phyloP scores from a whole-genome alignment of 1,140 invertebrate genomes.

The Hyles euphorbiae region DNA sequence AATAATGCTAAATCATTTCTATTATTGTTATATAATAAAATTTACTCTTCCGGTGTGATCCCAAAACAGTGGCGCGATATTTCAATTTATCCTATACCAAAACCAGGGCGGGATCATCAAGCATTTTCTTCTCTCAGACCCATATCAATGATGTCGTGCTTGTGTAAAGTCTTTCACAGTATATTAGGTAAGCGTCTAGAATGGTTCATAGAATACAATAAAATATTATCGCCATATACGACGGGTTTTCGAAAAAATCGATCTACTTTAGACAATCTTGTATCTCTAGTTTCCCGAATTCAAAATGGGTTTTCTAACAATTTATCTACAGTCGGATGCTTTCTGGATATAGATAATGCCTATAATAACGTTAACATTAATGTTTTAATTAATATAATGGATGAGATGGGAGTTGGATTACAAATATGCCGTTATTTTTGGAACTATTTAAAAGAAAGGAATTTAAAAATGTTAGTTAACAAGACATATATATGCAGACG shows the following conservation, averaged over 20 bases:
- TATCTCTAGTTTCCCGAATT: constrained; percentile 3
- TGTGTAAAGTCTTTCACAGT: constrained; percentile 13
- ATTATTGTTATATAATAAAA: constrained; percentile 10
- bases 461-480: background rate
- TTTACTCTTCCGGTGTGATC: constrained; percentile 5
- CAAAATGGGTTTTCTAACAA: constrained; percentile 9
- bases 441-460: background rate
- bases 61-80: constrained; percentile 16
- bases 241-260: background rate
- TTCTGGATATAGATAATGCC: constrained; percentile 8
- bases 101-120: constrained; percentile 6
- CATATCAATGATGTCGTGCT: constrained; percentile 36
- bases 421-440: constrained; percentile 16
- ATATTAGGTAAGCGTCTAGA: constrained; percentile 20
- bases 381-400: constrained; percentile 9
- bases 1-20: constrained; percentile 8
- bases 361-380: constrained; percentile 6
- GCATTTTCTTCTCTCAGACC: constrained; percentile 24
- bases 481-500: background rate
- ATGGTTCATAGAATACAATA: constrained; percentile 16
- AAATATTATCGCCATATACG: constrained; percentile 1
- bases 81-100: background rate
- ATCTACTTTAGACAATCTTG: background rate
- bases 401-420: constrained; percentile 6
- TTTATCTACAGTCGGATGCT: constrained; percentile 2